These are phyloP conservation scores for Prionailurus bengalensis DNA, from an alignment of 2,113 vertebrate genomes.

Conservation along the genomic window DNA sequence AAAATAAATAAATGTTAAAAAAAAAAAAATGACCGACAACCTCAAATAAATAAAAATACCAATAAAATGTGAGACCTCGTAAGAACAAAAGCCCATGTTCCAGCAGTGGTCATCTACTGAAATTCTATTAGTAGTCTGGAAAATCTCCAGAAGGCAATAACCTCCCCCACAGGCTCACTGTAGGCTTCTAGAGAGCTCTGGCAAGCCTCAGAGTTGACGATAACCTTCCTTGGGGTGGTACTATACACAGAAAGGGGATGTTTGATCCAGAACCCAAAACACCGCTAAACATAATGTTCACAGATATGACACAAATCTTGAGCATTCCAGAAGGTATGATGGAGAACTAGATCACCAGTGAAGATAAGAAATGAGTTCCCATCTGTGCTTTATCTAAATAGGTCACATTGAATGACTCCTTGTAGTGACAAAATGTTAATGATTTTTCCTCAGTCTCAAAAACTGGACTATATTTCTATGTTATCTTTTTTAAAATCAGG, in stretches of 20 bases:
- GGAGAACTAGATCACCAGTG: neutral
- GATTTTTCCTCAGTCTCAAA: neutral
- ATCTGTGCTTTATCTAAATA: conserved; percentile 2
- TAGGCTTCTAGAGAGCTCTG: neutral
- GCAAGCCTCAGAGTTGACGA: neutral
- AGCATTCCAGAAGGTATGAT: neutral
- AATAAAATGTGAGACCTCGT: neutral
- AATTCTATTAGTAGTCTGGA: neutral
- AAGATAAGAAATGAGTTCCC: conserved; percentile 5
- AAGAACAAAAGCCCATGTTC: neutral
- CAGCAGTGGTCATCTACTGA: neutral
- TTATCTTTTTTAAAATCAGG: neutral
- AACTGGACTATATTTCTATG: neutral
- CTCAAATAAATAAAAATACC: conserved; percentile 7
- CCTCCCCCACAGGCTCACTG: neutral
- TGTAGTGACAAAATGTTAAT: neutral
- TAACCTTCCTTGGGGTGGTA: neutral
- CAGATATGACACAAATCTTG: neutral
- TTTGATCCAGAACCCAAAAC: neutral
- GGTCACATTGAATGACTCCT: neutral
- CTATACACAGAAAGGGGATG: neutral
- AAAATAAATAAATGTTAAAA: too few relatives aligned
- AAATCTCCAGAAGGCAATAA: neutral
- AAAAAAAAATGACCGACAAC: neutral
- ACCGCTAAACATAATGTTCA: neutral